Evolutionary conservation across 1,140 invertebrate species (phyloP).

Genomic region (Solen grandis): DNA sequence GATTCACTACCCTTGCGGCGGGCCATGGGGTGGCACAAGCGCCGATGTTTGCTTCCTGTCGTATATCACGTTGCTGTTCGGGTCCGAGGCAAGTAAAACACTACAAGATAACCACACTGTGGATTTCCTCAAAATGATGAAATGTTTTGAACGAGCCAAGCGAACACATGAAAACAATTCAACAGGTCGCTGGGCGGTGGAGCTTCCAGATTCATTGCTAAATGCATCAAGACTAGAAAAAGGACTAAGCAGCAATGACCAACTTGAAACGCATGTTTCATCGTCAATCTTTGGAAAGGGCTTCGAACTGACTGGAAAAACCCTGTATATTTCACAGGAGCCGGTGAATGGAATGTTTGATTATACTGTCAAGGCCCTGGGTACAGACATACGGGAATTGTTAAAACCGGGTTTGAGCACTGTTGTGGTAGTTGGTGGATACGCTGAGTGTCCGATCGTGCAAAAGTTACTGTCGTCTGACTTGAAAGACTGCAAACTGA

Average conservation of each 20-base stretch:
- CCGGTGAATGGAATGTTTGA: conserved; percentile 28
- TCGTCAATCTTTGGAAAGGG: conserved; percentile 36
- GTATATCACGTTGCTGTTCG: conserved; percentile 29
- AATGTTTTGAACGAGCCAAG: conserved; percentile 9
- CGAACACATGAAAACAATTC: background rate
- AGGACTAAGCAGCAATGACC: background rate
- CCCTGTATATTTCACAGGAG: background rate
- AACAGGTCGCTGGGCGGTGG: background rate
- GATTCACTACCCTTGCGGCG: conserved; percentile 28
- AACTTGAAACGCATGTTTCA: conserved; percentile 12
- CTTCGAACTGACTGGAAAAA: conserved; percentile 7
- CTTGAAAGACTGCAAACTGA: background rate
- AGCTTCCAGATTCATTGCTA: conserved; percentile 15
- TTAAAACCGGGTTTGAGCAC: background rate
- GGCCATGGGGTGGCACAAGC: conserved; percentile 26
- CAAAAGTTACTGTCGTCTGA: background rate
- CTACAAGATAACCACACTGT: background rate
- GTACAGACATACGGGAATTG: background rate
- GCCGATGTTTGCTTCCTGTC: conserved; percentile 32
- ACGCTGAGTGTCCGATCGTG: background rate
- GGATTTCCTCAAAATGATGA: conserved; percentile 6
- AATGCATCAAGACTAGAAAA: background rate
- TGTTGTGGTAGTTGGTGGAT: conserved; percentile 29
- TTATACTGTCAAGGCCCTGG: conserved; percentile 6
- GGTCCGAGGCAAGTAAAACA: background rate